A percentile compares a stretch with the other conserved stretches of the same genome.
Evolutionary conservation across 2,113 vertebrate species (phyloP).

Genomic region (Raphicerus campestris): DNA sequence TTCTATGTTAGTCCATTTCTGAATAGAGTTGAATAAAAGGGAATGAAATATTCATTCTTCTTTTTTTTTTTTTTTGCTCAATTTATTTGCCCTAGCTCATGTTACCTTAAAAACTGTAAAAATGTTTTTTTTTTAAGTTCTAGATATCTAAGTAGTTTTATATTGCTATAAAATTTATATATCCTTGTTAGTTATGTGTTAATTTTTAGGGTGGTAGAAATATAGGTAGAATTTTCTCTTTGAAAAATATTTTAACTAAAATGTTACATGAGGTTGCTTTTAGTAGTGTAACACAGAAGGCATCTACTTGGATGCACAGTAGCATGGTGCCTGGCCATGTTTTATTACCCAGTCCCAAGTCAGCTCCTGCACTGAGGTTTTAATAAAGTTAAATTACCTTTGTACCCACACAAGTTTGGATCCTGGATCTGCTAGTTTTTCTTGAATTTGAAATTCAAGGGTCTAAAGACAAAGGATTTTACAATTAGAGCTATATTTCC

Average conservation of each 20-base stretch:
- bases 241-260: background rate
- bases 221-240: background rate
- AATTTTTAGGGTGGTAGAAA: background rate
- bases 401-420: background rate
- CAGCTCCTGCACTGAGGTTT: background rate
- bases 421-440: constrained; percentile 30
- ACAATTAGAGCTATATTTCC: background rate
- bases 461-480: constrained; percentile 30
- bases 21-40: background rate
- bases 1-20: background rate
- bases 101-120: background rate
- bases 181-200: background rate
- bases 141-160: background rate
- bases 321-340: background rate
- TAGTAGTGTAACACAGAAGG: background rate
- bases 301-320: background rate
- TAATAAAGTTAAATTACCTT: constrained; percentile 25
- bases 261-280: constrained; percentile 1
- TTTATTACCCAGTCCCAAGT: background rate
- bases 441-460: constrained; percentile 1
- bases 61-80: background rate
- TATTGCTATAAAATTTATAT: background rate
- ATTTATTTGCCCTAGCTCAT: background rate
- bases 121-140: background rate
- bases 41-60: background rate